Percentiles rank a stretch among this genome's conserved stretches.
These are phyloP conservation scores for Notamacropus eugenii DNA, from an alignment of 2,797 vertebrate genomes.

Conservation along the genomic window DNA sequence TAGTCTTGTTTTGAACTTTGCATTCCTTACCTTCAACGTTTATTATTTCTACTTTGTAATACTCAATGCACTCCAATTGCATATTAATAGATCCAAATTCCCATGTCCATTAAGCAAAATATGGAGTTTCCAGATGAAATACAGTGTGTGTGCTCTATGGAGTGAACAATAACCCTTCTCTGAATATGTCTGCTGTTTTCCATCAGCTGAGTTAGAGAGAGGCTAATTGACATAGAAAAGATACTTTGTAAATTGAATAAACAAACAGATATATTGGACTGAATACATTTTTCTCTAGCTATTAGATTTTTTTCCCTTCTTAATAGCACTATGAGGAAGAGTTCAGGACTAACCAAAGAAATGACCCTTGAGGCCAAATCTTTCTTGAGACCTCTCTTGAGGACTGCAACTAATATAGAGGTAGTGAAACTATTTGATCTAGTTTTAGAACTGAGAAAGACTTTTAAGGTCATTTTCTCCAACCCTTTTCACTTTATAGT, in stretches of 20 bases:
- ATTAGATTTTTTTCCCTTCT: background rate
- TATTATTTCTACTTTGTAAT: constrained; percentile 17
- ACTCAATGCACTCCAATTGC: constrained; percentile 1
- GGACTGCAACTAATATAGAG: background rate
- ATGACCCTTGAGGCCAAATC: background rate
- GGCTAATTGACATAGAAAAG: background rate
- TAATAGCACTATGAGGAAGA: background rate
- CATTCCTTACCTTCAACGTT: constrained; percentile 8
- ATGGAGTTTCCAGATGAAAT: background rate
- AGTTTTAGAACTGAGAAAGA: background rate
- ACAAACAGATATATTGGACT: background rate
- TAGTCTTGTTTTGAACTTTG: constrained; percentile 3
- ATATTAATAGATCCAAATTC: background rate
- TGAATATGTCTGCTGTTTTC: background rate
- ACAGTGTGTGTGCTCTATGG: background rate
- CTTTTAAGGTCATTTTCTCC: background rate
- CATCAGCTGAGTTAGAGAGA: background rate
- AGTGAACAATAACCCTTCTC: background rate
- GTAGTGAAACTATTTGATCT: background rate
- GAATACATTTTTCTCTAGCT: background rate
- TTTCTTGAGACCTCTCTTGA: background rate
- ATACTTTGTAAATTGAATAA: background rate
- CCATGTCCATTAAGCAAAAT: background rate
- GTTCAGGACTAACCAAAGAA: background rate
- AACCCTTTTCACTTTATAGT: background rate